These are phyloP conservation scores for Cryptomyrus ogoouensis DNA, from an alignment of 2,113 vertebrate genomes.

Conservation along the genomic window DNA sequence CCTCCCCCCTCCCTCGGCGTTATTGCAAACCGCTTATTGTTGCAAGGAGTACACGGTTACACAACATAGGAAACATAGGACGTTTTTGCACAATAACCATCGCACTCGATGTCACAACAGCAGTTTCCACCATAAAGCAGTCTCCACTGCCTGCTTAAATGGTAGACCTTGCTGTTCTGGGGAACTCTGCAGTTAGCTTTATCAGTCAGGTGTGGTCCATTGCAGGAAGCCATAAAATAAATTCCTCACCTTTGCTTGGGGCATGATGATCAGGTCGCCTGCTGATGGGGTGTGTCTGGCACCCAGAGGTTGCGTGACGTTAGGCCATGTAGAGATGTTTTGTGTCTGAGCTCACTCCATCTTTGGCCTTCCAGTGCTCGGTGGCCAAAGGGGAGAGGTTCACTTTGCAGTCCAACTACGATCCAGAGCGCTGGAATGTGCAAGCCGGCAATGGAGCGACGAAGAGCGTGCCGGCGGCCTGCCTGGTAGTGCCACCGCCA, in stretches of 20 bases:
- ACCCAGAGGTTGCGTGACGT: neutral
- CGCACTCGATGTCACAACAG: neutral
- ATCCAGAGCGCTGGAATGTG: slow-evolving; percentile 73
- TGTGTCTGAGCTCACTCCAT: neutral
- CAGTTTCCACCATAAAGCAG: neutral
- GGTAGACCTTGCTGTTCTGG: neutral
- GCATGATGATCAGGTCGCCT: neutral
- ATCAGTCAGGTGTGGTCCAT: neutral
- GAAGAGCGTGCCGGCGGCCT: slow-evolving; percentile 72
- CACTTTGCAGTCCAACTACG: slow-evolving; percentile 73
- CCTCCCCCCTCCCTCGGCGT: neutral
- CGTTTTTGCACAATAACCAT: neutral
- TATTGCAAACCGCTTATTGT: neutral
- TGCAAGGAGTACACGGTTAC: neutral
- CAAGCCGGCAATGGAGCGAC: slow-evolving; percentile 53
- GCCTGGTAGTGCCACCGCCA: slow-evolving; percentile 80
- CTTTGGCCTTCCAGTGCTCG: slow-evolving; percentile 57
- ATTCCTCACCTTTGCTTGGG: neutral
- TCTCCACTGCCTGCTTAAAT: neutral
- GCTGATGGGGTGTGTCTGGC: neutral
- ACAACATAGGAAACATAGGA: neutral
- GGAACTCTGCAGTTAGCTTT: neutral
- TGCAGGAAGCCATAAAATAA: neutral
- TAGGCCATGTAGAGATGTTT: neutral
- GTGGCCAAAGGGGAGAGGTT: slow-evolving; percentile 72